Conservation (phyloP, 2,888 invertebrate species). For the Cremastinae sp. region DNA sequence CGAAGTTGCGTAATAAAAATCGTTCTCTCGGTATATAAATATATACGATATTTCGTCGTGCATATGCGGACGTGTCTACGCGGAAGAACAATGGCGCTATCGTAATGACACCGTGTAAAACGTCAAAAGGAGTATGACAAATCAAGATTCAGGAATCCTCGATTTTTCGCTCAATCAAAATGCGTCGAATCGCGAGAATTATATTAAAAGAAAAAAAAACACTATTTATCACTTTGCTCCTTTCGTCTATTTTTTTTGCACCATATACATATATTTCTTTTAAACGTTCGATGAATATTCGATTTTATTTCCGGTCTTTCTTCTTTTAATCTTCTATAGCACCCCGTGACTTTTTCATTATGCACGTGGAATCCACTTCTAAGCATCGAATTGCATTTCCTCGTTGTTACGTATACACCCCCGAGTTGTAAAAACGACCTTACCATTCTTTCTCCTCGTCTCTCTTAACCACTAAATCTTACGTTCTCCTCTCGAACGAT, state of each 20-base stretch:
- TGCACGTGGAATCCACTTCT: conserved; percentile 20
- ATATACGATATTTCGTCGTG: background rate
- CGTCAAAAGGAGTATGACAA: conserved; percentile 16
- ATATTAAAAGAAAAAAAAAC: background rate
- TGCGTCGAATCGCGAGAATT: background rate
- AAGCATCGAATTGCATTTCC: conserved; percentile 44
- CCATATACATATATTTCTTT: background rate
- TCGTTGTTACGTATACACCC: conserved; percentile 46
- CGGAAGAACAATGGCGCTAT: conserved; percentile 38
- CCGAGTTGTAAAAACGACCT: conserved; percentile 30
- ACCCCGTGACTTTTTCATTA: conserved; percentile 45
- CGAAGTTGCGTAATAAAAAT: conserved; percentile 48
- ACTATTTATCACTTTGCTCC: background rate
- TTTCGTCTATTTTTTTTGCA: background rate
- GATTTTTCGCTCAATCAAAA: background rate
- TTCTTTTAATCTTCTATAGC: conserved; percentile 9
- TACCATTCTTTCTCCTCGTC: conserved; percentile 23
- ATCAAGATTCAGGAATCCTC: conserved; percentile 14
- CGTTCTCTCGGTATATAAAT: conserved; percentile 33
- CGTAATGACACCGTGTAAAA: conserved; percentile 33
- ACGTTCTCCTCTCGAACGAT: conserved; percentile 12
- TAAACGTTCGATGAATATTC: conserved; percentile 14
- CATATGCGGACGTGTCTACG: background rate
- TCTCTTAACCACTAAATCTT: background rate
- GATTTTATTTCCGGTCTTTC: conserved; percentile 36